These are phyloP conservation scores for Lepus townsendii DNA, from an alignment of 2,797 vertebrate genomes.

Conservation along the genomic window DNA sequence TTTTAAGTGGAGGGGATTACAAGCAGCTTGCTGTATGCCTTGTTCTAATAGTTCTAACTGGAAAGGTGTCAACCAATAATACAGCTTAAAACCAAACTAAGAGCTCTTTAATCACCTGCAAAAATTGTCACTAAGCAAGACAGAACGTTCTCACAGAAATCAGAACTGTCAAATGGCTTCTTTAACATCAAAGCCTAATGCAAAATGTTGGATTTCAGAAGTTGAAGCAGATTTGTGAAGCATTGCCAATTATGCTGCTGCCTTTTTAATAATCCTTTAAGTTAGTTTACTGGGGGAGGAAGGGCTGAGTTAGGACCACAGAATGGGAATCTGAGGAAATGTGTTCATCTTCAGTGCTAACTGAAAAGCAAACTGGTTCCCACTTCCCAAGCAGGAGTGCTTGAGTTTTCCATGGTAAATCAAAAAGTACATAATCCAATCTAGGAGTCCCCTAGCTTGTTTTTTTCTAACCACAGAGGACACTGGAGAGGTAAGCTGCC, in stretches of 20 bases:
- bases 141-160: conserved; percentile 14
- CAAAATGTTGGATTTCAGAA: conserved; percentile 51
- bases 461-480: too few relatives aligned
- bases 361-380: neutral
- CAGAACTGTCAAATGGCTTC: conserved; percentile 59
- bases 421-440: neutral
- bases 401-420: conserved; percentile 46
- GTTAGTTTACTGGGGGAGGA: neutral
- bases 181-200: neutral
- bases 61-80: conserved; percentile 13
- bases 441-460: neutral
- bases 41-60: conserved; percentile 24
- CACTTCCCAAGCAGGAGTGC: neutral
- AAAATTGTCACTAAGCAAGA: conserved; percentile 43
- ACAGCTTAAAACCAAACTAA: conserved; percentile 46
- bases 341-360: neutral
- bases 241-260: conserved; percentile 26
- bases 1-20: conserved; percentile 24
- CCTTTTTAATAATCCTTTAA: conserved; percentile 45
- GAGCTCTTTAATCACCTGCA: conserved; percentile 18
- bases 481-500: too few relatives aligned
- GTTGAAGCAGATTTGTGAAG: conserved; percentile 26
- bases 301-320: neutral
- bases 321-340: neutral
- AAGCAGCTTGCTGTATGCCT: conserved; percentile 40